Conservation (phyloP, 2,797 vertebrate species). For the Urosaurus nigricauda region DNA sequence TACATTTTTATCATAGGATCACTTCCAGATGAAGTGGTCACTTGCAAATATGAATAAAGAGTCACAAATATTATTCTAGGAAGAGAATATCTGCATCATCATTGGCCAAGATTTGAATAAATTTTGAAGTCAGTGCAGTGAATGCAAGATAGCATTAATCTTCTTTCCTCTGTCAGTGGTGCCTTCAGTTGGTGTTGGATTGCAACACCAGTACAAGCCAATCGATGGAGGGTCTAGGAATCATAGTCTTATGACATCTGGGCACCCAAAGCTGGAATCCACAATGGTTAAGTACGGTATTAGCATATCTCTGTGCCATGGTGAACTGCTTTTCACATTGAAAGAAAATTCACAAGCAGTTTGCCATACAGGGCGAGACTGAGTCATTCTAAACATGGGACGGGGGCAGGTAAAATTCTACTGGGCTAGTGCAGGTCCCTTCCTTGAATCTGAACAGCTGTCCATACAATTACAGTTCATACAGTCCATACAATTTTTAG, state of each 20-base stretch:
- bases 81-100: not conserved
- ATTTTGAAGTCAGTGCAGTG: not conserved
- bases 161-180: not conserved
- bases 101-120: not conserved
- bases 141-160: not conserved
- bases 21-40: not conserved
- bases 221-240: not conserved
- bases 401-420: not conserved
- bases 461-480: too few relatives aligned
- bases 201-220: not conserved
- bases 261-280: not conserved
- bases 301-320: not conserved
- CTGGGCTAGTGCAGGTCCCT: not conserved
- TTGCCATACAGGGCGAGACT: not conserved
- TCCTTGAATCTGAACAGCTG: not conserved
- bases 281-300: not conserved
- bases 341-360: not conserved
- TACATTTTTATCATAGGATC: not conserved
- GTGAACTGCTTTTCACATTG: not conserved
- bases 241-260: not conserved
- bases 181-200: not conserved
- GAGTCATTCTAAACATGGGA: not conserved
- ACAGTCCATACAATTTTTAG: too few relatives aligned
- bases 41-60: not conserved
- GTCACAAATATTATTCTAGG: not conserved